A percentile compares a stretch with the other conserved stretches of the same genome.
Evolutionary conservation across 2,113 vertebrate genomes (phyloP).

Genomic region (Gambusia affinis): DNA sequence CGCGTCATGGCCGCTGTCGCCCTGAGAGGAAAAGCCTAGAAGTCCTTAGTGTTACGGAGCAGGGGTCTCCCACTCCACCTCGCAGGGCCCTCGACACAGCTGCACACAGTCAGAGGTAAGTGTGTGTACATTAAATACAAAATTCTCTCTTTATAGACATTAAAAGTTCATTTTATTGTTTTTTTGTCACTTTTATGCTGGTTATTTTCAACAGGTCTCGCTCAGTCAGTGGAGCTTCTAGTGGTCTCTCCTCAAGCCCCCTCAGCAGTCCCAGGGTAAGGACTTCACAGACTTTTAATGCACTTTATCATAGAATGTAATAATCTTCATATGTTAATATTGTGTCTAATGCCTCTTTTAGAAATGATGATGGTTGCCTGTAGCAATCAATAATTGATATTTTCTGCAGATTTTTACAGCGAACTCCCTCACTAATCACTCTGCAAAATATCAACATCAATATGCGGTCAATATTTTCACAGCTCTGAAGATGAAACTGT

Average conservation of each 20-base stretch:
- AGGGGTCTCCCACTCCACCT: constrained; percentile 89
- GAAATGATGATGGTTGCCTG: background rate
- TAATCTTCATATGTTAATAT: background rate
- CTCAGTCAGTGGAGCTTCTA: constrained; percentile 92
- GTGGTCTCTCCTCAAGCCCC: constrained; percentile 90
- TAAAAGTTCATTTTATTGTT: background rate
- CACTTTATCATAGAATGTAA: background rate
- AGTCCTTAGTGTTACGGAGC: constrained; percentile 90
- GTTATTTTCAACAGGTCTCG: constrained; percentile 81
- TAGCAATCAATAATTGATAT: background rate
- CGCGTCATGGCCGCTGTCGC: constrained; percentile 87
- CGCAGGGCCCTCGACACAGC: constrained; percentile 89
- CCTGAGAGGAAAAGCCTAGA: constrained; percentile 93
- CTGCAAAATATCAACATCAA: background rate
- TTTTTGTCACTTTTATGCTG: constrained; percentile 1
- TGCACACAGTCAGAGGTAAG: constrained; percentile 92
- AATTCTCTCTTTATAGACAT: background rate
- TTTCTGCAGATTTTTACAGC: background rate
- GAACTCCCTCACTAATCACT: background rate
- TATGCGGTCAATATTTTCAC: background rate
- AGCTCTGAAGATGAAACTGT: background rate
- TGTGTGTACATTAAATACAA: background rate
- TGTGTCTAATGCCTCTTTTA: background rate
- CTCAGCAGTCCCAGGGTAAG: constrained; percentile 94
- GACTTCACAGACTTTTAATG: constrained; percentile 11